These are phyloP conservation scores for Mus minutoides DNA, from an alignment of 2,797 vertebrate genomes.

Conservation along the genomic window DNA sequence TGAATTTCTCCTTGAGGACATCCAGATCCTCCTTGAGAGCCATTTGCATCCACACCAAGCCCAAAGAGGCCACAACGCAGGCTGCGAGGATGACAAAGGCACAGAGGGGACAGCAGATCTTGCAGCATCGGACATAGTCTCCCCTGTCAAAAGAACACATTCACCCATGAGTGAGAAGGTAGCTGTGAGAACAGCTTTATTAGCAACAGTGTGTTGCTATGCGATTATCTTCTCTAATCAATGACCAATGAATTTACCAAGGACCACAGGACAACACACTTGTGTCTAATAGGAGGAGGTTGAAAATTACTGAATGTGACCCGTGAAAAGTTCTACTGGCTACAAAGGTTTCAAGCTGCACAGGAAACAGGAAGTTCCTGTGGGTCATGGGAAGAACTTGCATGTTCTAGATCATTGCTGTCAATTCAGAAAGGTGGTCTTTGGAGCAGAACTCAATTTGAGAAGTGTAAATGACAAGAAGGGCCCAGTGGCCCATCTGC, in stretches of 20 bases:
- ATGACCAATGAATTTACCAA: slow-evolving; percentile 9
- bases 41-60: slow-evolving; percentile 99
- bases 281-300: background rate
- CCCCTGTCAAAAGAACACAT: slow-evolving; percentile 86
- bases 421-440: slow-evolving; percentile 1
- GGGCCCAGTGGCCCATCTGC: background rate
- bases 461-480: background rate
- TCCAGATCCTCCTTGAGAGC: slow-evolving; percentile 97
- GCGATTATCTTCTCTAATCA: slow-evolving; percentile 40
- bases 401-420: background rate
- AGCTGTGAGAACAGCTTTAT: slow-evolving; percentile 12
- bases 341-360: slow-evolving; percentile 57
- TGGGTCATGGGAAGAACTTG: background rate
- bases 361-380: background rate
- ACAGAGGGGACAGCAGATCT: slow-evolving; percentile 95
- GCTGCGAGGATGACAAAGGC: slow-evolving; percentile 95
- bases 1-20: slow-evolving; percentile 95
- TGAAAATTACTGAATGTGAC: slow-evolving; percentile 44
- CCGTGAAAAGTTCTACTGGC: background rate
- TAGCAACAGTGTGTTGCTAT: background rate
- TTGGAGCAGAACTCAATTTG: slow-evolving; percentile 25
- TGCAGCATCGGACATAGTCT: slow-evolving; percentile 95
- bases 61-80: slow-evolving; percentile 95
- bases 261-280: background rate
- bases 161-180: slow-evolving; percentile 7